Percentiles rank a stretch among this genome's conserved stretches.
Evolutionary conservation across 2,888 invertebrate species (phyloP).

Genomic region (Dioctria linearis): DNA sequence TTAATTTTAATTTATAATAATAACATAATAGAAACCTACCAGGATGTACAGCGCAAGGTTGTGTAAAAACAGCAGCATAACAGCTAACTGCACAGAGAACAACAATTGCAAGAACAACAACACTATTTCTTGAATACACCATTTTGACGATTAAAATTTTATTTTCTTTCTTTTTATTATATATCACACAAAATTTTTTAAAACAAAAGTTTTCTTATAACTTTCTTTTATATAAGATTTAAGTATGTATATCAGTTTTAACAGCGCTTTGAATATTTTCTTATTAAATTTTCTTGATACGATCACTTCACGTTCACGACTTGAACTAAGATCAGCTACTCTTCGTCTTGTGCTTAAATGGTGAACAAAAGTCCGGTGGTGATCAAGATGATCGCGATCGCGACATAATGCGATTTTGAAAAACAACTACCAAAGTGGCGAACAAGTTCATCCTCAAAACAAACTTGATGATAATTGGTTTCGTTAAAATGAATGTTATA

Average conservation of each 20-base stretch:
- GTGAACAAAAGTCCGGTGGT: slow-evolving; percentile 7
- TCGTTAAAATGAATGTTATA: slow-evolving; percentile 19
- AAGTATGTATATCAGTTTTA: background rate
- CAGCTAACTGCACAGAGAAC: slow-evolving; percentile 61
- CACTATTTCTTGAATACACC: slow-evolving; percentile 1
- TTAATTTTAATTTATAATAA: too few species aligned
- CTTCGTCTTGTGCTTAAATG: slow-evolving; percentile 26
- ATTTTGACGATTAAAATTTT: background rate
- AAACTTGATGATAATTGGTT: background rate
- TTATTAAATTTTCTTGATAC: background rate
- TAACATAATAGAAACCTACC: slow-evolving; percentile 64
- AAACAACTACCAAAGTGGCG: background rate
- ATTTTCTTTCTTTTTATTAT: background rate
- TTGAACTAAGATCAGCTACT: slow-evolving; percentile 23
- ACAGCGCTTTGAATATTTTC: background rate
- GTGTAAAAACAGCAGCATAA: slow-evolving; percentile 66
- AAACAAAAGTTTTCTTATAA: background rate
- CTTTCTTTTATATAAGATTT: too few species aligned
- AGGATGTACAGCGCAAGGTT: slow-evolving; percentile 65
- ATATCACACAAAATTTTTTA: background rate
- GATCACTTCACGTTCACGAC: slow-evolving; percentile 33
- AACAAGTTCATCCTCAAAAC: slow-evolving; percentile 1
- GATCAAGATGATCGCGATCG: background rate
- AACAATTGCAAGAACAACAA: slow-evolving; percentile 62
- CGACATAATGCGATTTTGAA: background rate